These are phyloP conservation scores for Danaus plexippus DNA, from an alignment of 1,140 invertebrate genomes.

Conservation along the genomic window DNA sequence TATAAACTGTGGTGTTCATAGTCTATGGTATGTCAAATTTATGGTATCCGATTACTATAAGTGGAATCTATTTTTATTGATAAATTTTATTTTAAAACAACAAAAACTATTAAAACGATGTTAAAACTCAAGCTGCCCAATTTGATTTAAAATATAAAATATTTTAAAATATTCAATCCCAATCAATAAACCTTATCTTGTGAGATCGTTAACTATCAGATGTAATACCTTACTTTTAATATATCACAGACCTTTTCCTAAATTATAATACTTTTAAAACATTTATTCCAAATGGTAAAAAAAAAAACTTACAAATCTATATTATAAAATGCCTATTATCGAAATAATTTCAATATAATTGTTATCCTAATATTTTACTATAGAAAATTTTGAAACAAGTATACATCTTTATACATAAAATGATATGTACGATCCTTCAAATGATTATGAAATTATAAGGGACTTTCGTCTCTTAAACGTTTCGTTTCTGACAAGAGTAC, in stretches of 20 bases:
- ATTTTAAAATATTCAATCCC: no score
- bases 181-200: slow-evolving; percentile 16
- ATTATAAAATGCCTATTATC: slow-evolving; percentile 7
- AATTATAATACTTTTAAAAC: slow-evolving; percentile 62
- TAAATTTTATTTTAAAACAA: no score
- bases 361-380: slow-evolving; percentile 21
- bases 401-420: slow-evolving; percentile 28
- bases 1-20: no score
- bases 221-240: slow-evolving; percentile 59
- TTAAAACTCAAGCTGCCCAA: no score
- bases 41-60: no score
- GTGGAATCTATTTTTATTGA: no score
- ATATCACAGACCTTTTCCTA: slow-evolving; percentile 65
- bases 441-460: slow-evolving; percentile 46
- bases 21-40: no score
- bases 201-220: slow-evolving; percentile 64
- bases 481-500: slow-evolving; percentile 32
- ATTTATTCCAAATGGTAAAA: slow-evolving; percentile 26
- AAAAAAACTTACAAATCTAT: slow-evolving; percentile 13
- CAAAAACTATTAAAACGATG: no score
- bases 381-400: slow-evolving; percentile 22
- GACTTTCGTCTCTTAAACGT: slow-evolving; percentile 12
- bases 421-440: slow-evolving; percentile 53
- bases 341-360: slow-evolving; percentile 17
- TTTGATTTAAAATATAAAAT: no score